Conservation (phyloP, 2,888 invertebrate genomes). For the Thymelicus lineola region DNA sequence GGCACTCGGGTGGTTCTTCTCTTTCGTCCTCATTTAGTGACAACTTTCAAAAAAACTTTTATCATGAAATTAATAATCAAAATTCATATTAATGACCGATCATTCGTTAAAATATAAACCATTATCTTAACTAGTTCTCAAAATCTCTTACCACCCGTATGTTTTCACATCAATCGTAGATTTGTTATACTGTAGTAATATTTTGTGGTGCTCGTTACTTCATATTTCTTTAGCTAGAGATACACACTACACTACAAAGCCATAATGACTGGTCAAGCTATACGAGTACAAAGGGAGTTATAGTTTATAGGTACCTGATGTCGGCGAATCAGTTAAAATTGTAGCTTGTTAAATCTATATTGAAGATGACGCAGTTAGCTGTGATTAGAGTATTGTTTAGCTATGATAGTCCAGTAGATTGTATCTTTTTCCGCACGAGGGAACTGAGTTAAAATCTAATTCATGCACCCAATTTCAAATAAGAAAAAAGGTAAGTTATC, state of each 20-base stretch:
- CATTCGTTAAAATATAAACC: too few relatives aligned
- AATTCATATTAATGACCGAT: too few relatives aligned
- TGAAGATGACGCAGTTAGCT: conserved; percentile 40
- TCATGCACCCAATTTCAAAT: too few relatives aligned
- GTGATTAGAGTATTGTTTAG: conserved; percentile 28
- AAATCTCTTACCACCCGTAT: conserved; percentile 13
- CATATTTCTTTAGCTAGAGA: conserved; percentile 47
- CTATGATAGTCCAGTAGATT: not conserved
- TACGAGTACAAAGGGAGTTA: conserved; percentile 40
- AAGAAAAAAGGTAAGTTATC: too few relatives aligned
- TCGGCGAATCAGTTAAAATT: conserved; percentile 50
- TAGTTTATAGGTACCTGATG: conserved; percentile 36
- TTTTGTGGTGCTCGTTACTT: conserved; percentile 54
- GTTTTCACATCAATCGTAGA: conserved; percentile 13
- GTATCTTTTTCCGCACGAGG: not conserved
- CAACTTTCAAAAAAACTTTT: too few relatives aligned
- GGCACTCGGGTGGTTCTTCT: too few relatives aligned
- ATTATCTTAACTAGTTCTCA: too few relatives aligned
- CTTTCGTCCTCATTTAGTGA: too few relatives aligned
- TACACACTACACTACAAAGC: conserved; percentile 41
- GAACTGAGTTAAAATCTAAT: too few relatives aligned
- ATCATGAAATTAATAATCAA: too few relatives aligned
- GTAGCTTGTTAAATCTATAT: conserved; percentile 44
- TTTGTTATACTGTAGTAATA: not conserved
- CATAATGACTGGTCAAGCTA: conserved; percentile 43